phyloP scores from a whole-genome alignment of 2,797 vertebrate species.

The Smutsia temminckii region DNA sequence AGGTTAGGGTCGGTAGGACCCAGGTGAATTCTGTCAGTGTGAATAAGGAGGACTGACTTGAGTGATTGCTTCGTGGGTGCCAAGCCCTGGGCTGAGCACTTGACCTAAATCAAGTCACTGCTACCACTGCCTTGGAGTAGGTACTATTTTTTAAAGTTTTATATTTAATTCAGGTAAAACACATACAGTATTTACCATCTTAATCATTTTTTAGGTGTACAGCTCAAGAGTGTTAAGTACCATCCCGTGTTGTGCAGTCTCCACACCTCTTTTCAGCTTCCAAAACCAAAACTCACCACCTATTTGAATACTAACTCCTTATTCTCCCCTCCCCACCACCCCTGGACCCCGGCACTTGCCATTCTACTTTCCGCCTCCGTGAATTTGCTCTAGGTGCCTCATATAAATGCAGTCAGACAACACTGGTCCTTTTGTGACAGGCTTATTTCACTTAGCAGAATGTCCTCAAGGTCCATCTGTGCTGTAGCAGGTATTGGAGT shows the following conservation, averaged over 20 bases:
- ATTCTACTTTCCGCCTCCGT: not conserved
- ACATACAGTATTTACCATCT: not conserved
- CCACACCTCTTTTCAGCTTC: not conserved
- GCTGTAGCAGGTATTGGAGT: not conserved
- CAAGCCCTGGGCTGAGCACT: not conserved
- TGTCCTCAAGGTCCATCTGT: not conserved
- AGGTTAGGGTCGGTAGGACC: not conserved
- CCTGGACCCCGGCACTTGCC: not conserved
- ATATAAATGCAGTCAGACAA: not conserved
- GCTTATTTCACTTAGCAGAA: not conserved
- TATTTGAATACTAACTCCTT: not conserved
- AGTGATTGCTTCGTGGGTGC: not conserved
- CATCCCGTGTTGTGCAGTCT: not conserved
- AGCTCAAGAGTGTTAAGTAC: not conserved
- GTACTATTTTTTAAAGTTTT: not conserved
- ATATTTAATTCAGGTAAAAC: not conserved
- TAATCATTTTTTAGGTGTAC: not conserved
- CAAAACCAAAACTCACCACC: not conserved
- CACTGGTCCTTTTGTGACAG: not conserved
- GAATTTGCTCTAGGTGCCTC: not conserved
- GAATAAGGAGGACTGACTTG: not conserved
- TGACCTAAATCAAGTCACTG: not conserved
- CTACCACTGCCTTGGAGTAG: not conserved
- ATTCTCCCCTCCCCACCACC: not conserved
- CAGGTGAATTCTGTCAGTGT: not conserved